Evolutionary conservation across 1,140 invertebrate genomes (phyloP), one percentile per base, ranked within the genome.

Genomic region (Stenopsyche tienmushanensis): DNA sequence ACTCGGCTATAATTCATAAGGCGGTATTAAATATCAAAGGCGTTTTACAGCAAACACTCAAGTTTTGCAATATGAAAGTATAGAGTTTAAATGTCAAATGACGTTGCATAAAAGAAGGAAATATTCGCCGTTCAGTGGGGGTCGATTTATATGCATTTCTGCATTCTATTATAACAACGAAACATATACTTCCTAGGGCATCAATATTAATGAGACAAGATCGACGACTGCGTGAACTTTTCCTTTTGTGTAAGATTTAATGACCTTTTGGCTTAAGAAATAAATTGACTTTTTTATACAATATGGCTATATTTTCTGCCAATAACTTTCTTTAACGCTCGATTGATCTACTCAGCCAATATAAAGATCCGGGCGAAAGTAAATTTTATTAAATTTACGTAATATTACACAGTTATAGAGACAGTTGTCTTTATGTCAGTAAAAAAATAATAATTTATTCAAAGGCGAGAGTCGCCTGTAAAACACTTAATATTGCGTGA

Each of bases 41-140:
- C 25, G 10, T 8, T 23, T 23, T 18, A 24, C 50, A 5, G 20
- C 44, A 18, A 18, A 20, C 21, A 20, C 13, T 20, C 1, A 23
- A 8, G 24, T 60, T 60, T 60, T 39, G 57, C 57, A 60, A 60
- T 23, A 20, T 21, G 57, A 60, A 60, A 60, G 57, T 60, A 44
- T 25, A 41, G 21, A 60, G 17, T 49, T 15, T 7, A 60, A 60
- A 60, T 60, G 57, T 47, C 57, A 47, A 45, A 55, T 20, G 39
- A 15, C 24, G 17, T 58, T 1, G 9, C n/a, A 9, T 25, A 47
- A 23, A 41, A 25, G 10, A 25, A 9, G 13, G 54, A 20, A 18
- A 8, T 8, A 47, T 47, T 15, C 55, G 21, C n/a, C 42, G 15
- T 42, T 26, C 23, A 7, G 45, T 8, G 15, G 5, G 15, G 5